A percentile compares a stretch with the other conserved stretches of the same genome.
Evolutionary conservation across 2,888 invertebrate genomes (phyloP).

Genomic region (Argyra leucocephala): DNA sequence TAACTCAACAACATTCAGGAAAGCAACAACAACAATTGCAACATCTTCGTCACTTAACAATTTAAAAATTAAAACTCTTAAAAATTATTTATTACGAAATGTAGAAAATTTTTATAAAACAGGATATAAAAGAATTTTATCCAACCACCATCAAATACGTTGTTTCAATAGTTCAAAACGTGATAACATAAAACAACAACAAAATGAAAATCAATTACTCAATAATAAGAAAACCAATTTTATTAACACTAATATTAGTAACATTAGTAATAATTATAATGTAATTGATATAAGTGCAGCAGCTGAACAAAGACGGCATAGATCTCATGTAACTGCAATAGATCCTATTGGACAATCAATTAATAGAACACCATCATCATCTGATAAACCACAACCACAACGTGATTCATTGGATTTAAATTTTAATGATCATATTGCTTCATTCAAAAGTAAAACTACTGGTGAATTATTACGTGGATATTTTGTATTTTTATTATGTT

Average conservation of each 20-base stretch:
- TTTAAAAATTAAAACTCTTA: background rate
- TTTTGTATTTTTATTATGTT: slow-evolving; percentile 85
- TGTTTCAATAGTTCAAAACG: slow-evolving; percentile 16
- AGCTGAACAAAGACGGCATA: background rate
- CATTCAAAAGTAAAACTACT: slow-evolving; percentile 93
- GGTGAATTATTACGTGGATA: slow-evolving; percentile 83
- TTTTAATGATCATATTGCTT: slow-evolving; percentile 81
- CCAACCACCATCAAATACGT: slow-evolving; percentile 20
- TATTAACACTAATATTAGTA: background rate
- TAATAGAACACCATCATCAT: background rate
- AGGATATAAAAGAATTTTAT: background rate
- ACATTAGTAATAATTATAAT: background rate
- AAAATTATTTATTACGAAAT: too few relatives aligned
- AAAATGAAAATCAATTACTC: slow-evolving; percentile 18
- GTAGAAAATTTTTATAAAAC: too few relatives aligned
- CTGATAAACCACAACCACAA: slow-evolving; percentile 26
- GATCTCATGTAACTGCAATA: background rate
- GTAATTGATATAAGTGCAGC: background rate
- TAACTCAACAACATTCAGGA: slow-evolving; percentile 15
- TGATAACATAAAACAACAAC: slow-evolving; percentile 15
- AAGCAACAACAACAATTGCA: too few relatives aligned
- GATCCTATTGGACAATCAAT: background rate
- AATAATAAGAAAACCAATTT: background rate
- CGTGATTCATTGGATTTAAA: slow-evolving; percentile 69
- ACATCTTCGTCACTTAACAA: too few relatives aligned